Base-by-base conservation (phyloP, 2,888 invertebrate genomes). In the Trissoscelio sp. region DNA sequence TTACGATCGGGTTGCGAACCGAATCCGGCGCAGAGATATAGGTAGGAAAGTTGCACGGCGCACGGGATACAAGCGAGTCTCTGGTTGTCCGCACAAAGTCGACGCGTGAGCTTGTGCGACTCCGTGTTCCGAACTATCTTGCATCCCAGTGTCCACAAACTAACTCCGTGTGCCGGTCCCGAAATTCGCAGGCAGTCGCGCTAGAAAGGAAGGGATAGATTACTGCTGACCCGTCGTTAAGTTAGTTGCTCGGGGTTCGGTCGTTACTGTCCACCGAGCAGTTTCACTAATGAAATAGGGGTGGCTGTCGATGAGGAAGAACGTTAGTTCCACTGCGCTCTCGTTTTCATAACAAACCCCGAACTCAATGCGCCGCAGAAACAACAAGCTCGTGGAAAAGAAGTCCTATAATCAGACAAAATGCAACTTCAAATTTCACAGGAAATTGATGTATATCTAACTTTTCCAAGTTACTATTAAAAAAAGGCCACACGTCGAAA, bases 141-240 rank as follows among this genome's bases (percentile, higher is more conserved):
- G 85, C 84, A 83, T 84, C 83, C 83, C 82, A 83, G 83, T 85
- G 82, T 89, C 86, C 83, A 85, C 87, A 85, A 89, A 89, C 88
- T 89, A 89, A 88, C 87, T 86, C 84, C 77, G 42, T 74, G 51
- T 79, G 46, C 34, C 77, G 69, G 70, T 69, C 69, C 22, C 55
- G 73, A 78, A 82, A 82, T 69, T 77, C 66, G 53, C 44, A 42
- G 75, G 69, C 66, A 70, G 73, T 62, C 53, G 66, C 34, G 44
- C 6, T 42, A 42, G 64, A 64, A 64, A 51, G 78, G 73, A 70
- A 74, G 81, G 85, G 86, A 87, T 88, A 87, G 88, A 89, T 89
- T 88, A 88, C 87, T 84, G 85, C 86, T 89, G 89, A 90, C 88
- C 89, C 88, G 86, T 86, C 88, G 88, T 90, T 89, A 89, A 88